Evolutionary conservation across 2,797 vertebrate genomes (phyloP), one percentile per base, ranked within the genome.

Genomic region (Nothura maculosa): DNA sequence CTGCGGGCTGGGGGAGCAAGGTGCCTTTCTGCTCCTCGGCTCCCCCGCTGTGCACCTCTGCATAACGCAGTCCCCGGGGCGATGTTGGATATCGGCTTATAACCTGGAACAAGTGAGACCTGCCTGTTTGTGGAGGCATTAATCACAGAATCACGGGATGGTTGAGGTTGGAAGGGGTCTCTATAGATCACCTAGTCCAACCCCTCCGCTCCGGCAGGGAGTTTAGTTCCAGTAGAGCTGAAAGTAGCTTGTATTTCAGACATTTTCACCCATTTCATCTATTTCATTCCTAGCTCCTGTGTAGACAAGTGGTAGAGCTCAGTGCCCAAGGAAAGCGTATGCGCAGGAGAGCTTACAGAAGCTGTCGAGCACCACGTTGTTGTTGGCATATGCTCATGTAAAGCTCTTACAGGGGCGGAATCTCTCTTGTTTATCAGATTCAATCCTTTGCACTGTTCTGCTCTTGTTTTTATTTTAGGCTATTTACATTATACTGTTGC

Each of bases 401-500:
- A 18, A 76, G 36, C 7, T 85, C 21, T 27, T 54, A 34, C 70
- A 48, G 25, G 40, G 10, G 57, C 74, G 36, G 54, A 14, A 4
- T 62, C 61, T 67, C 19, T 61, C 48, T 45, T 40, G 28, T 4
- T 88, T 34, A 36, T n/a, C 47, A 24, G 12, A 30, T 54, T 81
- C 3, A 13, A 9, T 70, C 70, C 16, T 76, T 83, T 34, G 15
- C 42, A 2, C 45, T 87, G 6, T n/a, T 74, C 36, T 69, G 28
- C 9, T 54, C 30, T n/a, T 54, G 28, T 17, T 54, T 74, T 62
- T n/a, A 66, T 28, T 36, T 85, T 70, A 40, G n/a, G 57, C 28
- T 25, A 0, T 36, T 76, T 64, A n/a, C 11, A 3, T 85, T 70
- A 17, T 17, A 16, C 32, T 47, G 14, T 67, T 69, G 11, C 0